Evolutionary conservation across 2,888 invertebrate genomes (phyloP).

Genomic region (Pherbina coryleti): DNA sequence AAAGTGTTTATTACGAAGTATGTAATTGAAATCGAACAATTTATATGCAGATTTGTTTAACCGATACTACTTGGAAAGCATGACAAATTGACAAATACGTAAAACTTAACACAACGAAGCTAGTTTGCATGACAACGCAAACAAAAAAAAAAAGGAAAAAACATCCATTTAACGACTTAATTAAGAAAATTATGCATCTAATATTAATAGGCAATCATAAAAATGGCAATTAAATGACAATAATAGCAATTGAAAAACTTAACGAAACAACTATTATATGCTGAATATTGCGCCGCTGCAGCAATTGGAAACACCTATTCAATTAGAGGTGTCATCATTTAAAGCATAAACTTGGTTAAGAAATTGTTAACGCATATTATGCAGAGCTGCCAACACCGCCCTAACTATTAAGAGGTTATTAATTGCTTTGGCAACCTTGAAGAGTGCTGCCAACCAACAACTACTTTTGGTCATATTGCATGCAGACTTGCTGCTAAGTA

Average conservation of each 20-base stretch:
- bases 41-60: no score
- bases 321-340: no score
- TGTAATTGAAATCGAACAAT: no score
- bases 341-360: no score
- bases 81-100: no score
- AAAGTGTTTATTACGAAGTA: no score
- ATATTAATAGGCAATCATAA: conserved; percentile 1
- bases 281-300: no score
- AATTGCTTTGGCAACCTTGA: conserved; percentile 7
- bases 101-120: not conserved
- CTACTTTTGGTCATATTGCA: not conserved
- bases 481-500: no score
- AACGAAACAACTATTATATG: conserved; percentile 3
- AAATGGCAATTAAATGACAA: not conserved
- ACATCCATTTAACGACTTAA: not conserved
- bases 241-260: not conserved
- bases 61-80: no score
- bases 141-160: not conserved
- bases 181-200: not conserved
- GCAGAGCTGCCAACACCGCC: no score
- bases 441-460: not conserved
- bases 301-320: not conserved
- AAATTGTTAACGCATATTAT: no score
- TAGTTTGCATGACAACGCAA: not conserved
- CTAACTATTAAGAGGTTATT: not conserved